Base-by-base conservation (phyloP, 2,113 vertebrate genomes). In the Solea solea region DNA sequence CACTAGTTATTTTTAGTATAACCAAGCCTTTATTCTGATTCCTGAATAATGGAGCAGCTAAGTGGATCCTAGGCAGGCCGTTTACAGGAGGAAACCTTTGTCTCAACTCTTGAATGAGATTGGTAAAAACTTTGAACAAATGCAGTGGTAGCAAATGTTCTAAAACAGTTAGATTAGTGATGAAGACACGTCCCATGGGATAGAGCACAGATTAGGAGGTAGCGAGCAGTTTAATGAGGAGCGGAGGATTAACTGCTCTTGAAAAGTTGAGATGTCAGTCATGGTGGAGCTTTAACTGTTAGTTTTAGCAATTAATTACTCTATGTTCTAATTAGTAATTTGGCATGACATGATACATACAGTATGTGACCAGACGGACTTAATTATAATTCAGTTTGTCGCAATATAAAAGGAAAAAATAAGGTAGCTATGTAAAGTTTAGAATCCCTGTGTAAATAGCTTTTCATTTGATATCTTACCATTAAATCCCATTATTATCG, bases 391-490 rank as follows among this genome's bases (percentile, higher is more conserved):
- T 28, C 11, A 8, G 58, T 73, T 73, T 59, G 5, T 48, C 41
- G 12, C 34, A 12, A 12, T 49, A 39, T 48, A 25, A 54, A 72
- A 13, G 27, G 27, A 65, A 65, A 57, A 8, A 1, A 40, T 42
- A 45, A 51, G 45, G 28, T 45, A 48, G 57, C 40, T 34, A 4
- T 58, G 59, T 57, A n/a, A 14, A 66, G 51, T 46, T 45, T 58
- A 45, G 51, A 62, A 58, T 55, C 62, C 27, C 62, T 46, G 39
- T 54, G 55, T 62, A 69, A 74, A 80, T 44, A 41, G 1, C n/a
- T n/a, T n/a, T n/a, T n/a, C n/a, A n/a, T n/a, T n/a, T n/a, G n/a
- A n/a, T n/a, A n/a, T n/a, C 5, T 34, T 34, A 34, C 28, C 34
- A 34, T 34, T 34, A 6, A 48, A 13, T 48, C 4, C 45, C 1